Base-by-base conservation (phyloP, 1,140 invertebrate species). In the Scaptodrosophila lebanonensis region DNA sequence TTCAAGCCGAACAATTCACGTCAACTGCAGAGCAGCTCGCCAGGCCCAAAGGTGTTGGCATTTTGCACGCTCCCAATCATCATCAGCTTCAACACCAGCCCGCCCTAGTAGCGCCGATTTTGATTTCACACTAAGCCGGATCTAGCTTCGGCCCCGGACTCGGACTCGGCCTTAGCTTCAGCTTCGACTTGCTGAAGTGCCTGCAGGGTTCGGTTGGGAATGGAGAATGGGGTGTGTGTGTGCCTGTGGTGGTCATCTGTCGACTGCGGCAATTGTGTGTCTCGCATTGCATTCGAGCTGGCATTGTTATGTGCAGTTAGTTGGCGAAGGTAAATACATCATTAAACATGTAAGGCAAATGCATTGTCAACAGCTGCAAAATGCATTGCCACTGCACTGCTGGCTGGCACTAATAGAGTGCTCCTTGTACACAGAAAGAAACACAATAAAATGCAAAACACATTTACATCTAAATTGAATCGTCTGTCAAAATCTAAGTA, bases 261-360 rank as follows among this genome's bases (percentile, higher is more conserved):
- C 17, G 16, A 15, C 35, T 48, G n/a, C 15, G 1, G 0, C 8
- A 25, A 9, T 36, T n/a, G 35, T 35, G 8, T 3, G 22, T 4
- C 3, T 25, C 8, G 22, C 27, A 44, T 53, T 36, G 40, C 12
- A 2, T 3, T 1, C n/a, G 1, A 40, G 20, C 2, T 29, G 47
- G 22, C n/a, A 3, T 8, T 13, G 1, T 35, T 22, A 30, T 30
- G 12, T 17, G 20, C 18, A 50, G 18, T 76, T 72, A 79, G 72
- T 77, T 77, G 72, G 72, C 73, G 51, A 57, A 72, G 73, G 72
- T 77, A 77, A 77, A 77, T 77, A 77, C 72, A 77, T 77, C 73
- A 77, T 77, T 77, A 77, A 77, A 77, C 72, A 79, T 77, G 72
- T 77, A 77, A 77, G 73, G 73, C 72, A 72, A 77, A 72, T 72